Evolutionary conservation across 1,140 invertebrate species (phyloP).

Genomic region (Eubasilissa regina): DNA sequence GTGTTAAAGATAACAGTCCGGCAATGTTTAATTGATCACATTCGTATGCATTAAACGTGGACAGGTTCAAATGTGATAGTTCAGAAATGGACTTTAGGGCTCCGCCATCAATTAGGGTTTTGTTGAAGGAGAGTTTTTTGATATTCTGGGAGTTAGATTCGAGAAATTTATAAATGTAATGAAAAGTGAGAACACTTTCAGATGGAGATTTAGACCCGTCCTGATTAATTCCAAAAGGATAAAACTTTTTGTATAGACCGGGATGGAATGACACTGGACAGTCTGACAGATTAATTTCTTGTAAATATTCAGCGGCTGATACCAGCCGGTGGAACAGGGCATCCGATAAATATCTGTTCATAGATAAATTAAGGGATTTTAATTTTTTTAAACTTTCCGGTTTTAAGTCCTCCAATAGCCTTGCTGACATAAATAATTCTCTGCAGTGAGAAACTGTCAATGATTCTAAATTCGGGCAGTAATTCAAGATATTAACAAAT

Average conservation of each 20-base stretch:
- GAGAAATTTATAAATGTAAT: slow-evolving; percentile 76
- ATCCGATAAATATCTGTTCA: slow-evolving; percentile 82
- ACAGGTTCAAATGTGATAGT: slow-evolving; percentile 71
- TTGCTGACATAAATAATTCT: slow-evolving; percentile 81
- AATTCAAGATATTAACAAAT: slow-evolving; percentile 74
- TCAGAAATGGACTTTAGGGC: slow-evolving; percentile 74
- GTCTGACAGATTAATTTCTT: slow-evolving; percentile 76
- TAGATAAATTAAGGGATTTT: slow-evolving; percentile 74
- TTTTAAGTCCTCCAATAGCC: slow-evolving; percentile 74
- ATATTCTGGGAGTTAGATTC: slow-evolving; percentile 70
- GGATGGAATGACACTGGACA: slow-evolving; percentile 81
- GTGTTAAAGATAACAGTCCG: slow-evolving; percentile 74
- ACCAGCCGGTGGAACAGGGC: slow-evolving; percentile 78
- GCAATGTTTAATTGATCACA: slow-evolving; percentile 79
- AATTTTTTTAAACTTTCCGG: slow-evolving; percentile 73
- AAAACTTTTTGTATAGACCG: slow-evolving; percentile 77
- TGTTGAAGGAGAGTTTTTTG: slow-evolving; percentile 76
- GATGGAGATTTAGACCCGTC: slow-evolving; percentile 71
- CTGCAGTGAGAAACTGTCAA: slow-evolving; percentile 78
- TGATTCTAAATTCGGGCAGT: slow-evolving; percentile 72
- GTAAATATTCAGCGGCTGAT: slow-evolving; percentile 74
- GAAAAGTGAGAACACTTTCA: slow-evolving; percentile 80
- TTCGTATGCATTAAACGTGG: slow-evolving; percentile 73
- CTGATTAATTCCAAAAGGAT: slow-evolving; percentile 70
- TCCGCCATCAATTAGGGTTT: slow-evolving; percentile 77